A percentile compares a stretch with the other conserved stretches of the same genome.
These are phyloP conservation scores for Sitodiplosis mosellana DNA, from an alignment of 1,140 invertebrate species.

Conservation along the genomic window DNA sequence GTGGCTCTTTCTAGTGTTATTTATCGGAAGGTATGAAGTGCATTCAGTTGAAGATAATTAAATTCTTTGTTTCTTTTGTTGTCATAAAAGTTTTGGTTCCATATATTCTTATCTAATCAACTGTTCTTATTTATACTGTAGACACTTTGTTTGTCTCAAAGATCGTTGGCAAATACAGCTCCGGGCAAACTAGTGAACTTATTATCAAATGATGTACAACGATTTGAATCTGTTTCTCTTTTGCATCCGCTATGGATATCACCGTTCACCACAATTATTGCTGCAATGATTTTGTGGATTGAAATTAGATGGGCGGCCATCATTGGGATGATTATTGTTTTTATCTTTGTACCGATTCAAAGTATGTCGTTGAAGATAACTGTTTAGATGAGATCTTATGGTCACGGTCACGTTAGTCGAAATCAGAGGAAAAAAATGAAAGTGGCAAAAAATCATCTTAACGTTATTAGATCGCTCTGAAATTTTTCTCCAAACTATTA, in stretches of 20 bases:
- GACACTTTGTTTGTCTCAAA: constrained; percentile 35
- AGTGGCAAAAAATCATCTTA: too few relatives aligned
- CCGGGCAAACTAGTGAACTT: constrained; percentile 69
- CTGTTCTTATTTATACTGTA: constrained; percentile 39
- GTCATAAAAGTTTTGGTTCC: constrained; percentile 63
- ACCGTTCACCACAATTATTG: constrained; percentile 39
- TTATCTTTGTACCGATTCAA: constrained; percentile 56
- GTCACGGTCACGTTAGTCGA: too few relatives aligned
- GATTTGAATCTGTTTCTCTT: constrained; percentile 39
- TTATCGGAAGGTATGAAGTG: constrained; percentile 32
- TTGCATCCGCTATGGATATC: constrained; percentile 44
- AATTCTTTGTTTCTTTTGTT: too few relatives aligned
- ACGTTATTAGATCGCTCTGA: too few relatives aligned
- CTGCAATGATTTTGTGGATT: constrained; percentile 40
- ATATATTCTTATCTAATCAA: constrained; percentile 67
- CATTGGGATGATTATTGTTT: constrained; percentile 45
- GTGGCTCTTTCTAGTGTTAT: constrained; percentile 38
- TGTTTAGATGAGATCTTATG: too few relatives aligned
- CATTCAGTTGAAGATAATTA: constrained; percentile 33
- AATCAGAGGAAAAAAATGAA: too few relatives aligned
- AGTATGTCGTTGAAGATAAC: too few relatives aligned
- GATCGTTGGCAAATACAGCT: constrained; percentile 48
- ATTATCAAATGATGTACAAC: constrained; percentile 57
- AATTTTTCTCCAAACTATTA: too few relatives aligned
- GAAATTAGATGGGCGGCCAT: constrained; percentile 44